phyloP scores from a whole-genome alignment of 2,113 vertebrate genomes.

The Rhinichthys klamathensis region DNA sequence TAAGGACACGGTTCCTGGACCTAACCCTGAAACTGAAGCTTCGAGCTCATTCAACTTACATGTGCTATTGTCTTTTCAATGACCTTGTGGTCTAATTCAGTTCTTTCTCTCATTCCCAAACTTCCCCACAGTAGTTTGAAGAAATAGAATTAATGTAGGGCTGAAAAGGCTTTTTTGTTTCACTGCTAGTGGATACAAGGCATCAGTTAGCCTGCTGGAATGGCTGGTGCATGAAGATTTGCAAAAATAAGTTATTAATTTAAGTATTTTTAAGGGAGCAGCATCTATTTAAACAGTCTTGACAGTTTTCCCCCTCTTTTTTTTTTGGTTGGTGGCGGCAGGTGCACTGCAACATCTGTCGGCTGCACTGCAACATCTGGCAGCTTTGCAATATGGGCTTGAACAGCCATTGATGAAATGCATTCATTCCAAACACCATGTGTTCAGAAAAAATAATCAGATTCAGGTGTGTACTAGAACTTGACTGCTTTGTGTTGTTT shows the following conservation, averaged over 20 bases:
- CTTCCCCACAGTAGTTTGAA: constrained; percentile 68
- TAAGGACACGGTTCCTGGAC: constrained; percentile 75
- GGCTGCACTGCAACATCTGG: constrained; percentile 18
- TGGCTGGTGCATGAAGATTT: constrained; percentile 1
- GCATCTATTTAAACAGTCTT: constrained; percentile 22
- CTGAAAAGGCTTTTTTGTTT: constrained; percentile 42
- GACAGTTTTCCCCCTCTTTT: neutral
- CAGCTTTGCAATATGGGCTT: neutral
- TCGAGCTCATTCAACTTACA: constrained; percentile 70
- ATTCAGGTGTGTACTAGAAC: neutral
- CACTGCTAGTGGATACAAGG: constrained; percentile 59
- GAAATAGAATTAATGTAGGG: constrained; percentile 58
- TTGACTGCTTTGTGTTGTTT: neutral
- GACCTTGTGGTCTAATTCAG: constrained; percentile 75
- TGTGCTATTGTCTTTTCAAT: constrained; percentile 78
- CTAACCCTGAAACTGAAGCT: constrained; percentile 73
- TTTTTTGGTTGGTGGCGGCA: no score
- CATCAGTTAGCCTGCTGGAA: constrained; percentile 45
- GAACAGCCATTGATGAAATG: neutral
- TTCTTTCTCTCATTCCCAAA: constrained; percentile 68
- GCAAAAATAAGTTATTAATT: constrained; percentile 18
- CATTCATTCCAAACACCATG: neutral
- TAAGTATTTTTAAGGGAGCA: neutral
- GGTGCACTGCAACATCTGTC: neutral
- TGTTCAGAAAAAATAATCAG: constrained; percentile 12